Conservation (phyloP, 2,113 vertebrate species). For the Pungitius pungitius region DNA sequence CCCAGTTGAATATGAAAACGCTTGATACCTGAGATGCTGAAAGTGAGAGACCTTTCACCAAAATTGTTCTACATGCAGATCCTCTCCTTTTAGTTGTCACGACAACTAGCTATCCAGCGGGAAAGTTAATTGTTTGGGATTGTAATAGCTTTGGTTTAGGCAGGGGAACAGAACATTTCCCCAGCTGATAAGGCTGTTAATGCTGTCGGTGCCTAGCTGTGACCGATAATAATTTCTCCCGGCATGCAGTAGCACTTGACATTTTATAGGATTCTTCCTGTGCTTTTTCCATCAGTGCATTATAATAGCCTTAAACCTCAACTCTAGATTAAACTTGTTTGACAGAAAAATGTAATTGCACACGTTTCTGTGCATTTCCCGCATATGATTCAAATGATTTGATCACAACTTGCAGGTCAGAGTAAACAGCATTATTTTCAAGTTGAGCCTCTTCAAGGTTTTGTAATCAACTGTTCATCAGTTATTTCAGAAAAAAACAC, state of each 20-base stretch:
- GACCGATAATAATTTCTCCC: constrained; percentile 63
- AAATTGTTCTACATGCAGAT: constrained; percentile 33
- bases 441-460: constrained; percentile 66
- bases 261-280: constrained; percentile 75
- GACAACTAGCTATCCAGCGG: constrained; percentile 67
- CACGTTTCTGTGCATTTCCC: constrained; percentile 55
- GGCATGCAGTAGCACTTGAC: constrained; percentile 78
- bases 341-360: constrained; percentile 71
- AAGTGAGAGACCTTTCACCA: constrained; percentile 33
- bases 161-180: constrained; percentile 75
- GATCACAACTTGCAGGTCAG: constrained; percentile 64
- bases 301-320: constrained; percentile 56
- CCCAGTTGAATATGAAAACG: not conserved
- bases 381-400: constrained; percentile 62
- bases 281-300: constrained; percentile 66
- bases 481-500: constrained; percentile 53
- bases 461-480: constrained; percentile 74
- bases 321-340: constrained; percentile 67
- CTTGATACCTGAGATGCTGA: not conserved
- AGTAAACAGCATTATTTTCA: constrained; percentile 77
- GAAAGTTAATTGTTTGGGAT: constrained; percentile 84
- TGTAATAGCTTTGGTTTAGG: constrained; percentile 79
- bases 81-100: constrained; percentile 64
- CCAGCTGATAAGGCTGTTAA: constrained; percentile 75
- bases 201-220: constrained; percentile 67